Base-by-base conservation (phyloP, 2,797 vertebrate species). In the Silurus aristotelis region DNA sequence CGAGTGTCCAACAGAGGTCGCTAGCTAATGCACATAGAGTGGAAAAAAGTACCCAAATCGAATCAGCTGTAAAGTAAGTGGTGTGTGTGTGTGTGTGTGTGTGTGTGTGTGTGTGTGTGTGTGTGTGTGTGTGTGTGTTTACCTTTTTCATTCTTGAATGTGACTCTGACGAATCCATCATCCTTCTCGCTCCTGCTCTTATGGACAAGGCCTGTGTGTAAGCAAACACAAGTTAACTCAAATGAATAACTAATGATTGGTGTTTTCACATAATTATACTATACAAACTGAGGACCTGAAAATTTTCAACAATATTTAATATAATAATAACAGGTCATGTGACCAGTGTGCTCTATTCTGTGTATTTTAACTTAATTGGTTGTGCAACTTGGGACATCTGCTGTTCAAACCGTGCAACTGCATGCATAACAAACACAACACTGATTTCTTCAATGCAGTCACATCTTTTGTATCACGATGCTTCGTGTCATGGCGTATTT, bases 101-200 rank as follows among this genome's bases (percentile, higher is more conserved):
- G 27, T 60, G 52, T 46, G 31, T 43, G 67, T 48, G 43, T 22
- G 43, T 6, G 43, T 22, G 70, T 13, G 43, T 71, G 38, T 20
- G 17, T 8, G 27, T 2, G 43, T n/a, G 70, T 14, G 13, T 75
- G n/a, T 55, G 20, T n/a, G 25, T 56, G 27, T n/a, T 38, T 9
- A 98, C 98, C 97, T 97, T 96, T 97, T 87, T 98, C 97, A 2
- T 94, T 96, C 94, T 96, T 98, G 87, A 99, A 97, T 67, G 96
- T 97, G 89, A 99, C 97, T 76, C 96, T 95, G 84, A 99, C 97
- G 86, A 99, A 99, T 58, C 97, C 97, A 27, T 98, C 97, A 0
- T 99, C 97, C 82, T 93, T 91, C 78, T 95, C 95, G 52, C 89
- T 94, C 87, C 95, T 97, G 92, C 87, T 94, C 90, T 95, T 97